Evolutionary conservation across 2,113 vertebrate genomes (phyloP), one percentile per base, ranked within the genome.

Genomic region (Xiphias gladius): DNA sequence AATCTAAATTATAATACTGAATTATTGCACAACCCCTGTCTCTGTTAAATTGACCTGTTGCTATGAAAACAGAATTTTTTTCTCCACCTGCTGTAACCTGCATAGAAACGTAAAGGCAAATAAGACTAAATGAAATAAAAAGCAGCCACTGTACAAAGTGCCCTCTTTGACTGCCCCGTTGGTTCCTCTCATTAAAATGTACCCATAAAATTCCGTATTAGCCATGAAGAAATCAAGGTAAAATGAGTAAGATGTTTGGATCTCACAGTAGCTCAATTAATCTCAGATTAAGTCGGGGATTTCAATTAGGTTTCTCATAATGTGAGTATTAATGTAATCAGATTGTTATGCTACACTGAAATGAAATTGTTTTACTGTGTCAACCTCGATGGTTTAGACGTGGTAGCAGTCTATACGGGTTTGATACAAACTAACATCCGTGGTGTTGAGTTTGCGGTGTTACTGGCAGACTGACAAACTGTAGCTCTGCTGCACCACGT

Each of bases 241-340:
- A 62, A 73, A 76, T 46, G 26, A 61, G 43, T 17, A 63, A 76
- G 32, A 57, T 66, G 64, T 80, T 86, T 64, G 39, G 64, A 48
- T 73, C 59, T 52, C 48, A 30, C 67, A 41, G 63, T n/a, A 20
- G 76, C 70, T 85, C 43, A 72, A 61, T 86, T 84, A 35, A 79
- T 86, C 61, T 84, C 61, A 73, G 46, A 87, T 87, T 76, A 87
- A 76, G 41, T 69, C 58, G 9, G 46, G 73, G 81, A 62, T 77
- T 83, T 85, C 30, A 77, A 72, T 80, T 63, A 72, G 24, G 13
- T 67, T 63, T 74, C 65, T 54, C 76, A 66, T 74, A 72, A 78
- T 66, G 65, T 17, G 20, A 62, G 43, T n/a, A 24, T 52, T 10
- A 74, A 46, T 76, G 46, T 79, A 82, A 80, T 28, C 74, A 57